A percentile compares a stretch with the other conserved stretches of the same genome.
Evolutionary conservation across 2,888 invertebrate genomes (phyloP).

Genomic region (Orthosia gothica): DNA sequence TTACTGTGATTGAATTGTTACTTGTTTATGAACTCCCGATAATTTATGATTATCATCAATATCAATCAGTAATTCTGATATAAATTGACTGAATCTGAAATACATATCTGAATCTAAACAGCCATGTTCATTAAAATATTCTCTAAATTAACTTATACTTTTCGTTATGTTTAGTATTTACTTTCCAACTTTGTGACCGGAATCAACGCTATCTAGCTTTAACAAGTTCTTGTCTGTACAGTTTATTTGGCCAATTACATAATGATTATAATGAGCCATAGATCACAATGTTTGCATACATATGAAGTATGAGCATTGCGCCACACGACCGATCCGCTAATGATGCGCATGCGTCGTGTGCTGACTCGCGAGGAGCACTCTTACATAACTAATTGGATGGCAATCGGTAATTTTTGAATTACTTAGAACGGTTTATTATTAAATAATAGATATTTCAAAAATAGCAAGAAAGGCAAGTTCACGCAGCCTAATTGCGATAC

Average conservation of each 20-base stretch:
- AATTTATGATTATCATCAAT: neutral
- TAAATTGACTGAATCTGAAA: neutral
- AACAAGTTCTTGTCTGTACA: too few species aligned
- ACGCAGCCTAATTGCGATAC: too few species aligned
- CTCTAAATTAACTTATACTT: too few species aligned
- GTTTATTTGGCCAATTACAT: neutral
- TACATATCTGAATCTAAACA: too few species aligned
- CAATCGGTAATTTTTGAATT: neutral
- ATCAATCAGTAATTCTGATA: neutral
- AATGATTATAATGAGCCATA: neutral
- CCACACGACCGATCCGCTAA: slow-evolving; percentile 22
- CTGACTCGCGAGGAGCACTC: slow-evolving; percentile 10
- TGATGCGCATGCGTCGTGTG: slow-evolving; percentile 26
- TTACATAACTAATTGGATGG: slow-evolving; percentile 36
- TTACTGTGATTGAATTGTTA: too few species aligned
- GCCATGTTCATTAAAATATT: too few species aligned
- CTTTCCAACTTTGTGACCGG: neutral
- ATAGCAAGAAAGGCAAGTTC: neutral
- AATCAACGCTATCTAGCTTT: neutral
- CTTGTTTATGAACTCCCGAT: neutral
- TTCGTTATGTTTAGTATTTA: too few species aligned
- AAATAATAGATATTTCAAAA: neutral
- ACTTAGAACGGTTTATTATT: neutral
- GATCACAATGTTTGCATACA: slow-evolving; percentile 20
- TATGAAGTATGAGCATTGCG: slow-evolving; percentile 22